Percentiles rank a stretch among this genome's conserved stretches.
These are phyloP conservation scores for Corvus moneduloides DNA, from an alignment of 2,113 vertebrate genomes.

Conservation along the genomic window DNA sequence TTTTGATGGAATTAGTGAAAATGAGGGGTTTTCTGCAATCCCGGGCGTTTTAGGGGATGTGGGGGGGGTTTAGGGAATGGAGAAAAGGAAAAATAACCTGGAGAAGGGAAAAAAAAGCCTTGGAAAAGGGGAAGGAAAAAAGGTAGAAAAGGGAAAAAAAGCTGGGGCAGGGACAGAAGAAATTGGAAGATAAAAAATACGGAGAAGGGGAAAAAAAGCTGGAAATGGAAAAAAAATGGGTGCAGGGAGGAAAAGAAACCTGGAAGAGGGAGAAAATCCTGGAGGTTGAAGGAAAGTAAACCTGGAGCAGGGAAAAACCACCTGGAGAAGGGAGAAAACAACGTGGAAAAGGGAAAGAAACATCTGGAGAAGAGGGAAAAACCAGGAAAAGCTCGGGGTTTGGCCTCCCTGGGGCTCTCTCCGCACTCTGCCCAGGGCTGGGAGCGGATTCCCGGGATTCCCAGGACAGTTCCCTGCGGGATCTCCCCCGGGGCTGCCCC, in stretches of 20 bases:
- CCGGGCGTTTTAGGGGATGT: not conserved
- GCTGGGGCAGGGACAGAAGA: not conserved
- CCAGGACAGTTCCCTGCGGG: not conserved
- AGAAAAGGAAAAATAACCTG: not conserved
- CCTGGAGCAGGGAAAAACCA: not conserved
- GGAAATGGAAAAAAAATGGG: not conserved
- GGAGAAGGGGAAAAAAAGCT: too few species aligned
- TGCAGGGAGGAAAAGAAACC: too few species aligned
- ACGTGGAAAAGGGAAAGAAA: not conserved
- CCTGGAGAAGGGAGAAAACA: not conserved
- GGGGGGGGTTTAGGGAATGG: not conserved
- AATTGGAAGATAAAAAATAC: too few species aligned
- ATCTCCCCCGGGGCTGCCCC: not conserved
- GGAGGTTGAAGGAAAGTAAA: not conserved
- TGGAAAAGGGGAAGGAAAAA: not conserved
- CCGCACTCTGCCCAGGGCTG: not conserved
- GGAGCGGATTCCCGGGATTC: not conserved
- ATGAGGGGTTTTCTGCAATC: fast-evolving
- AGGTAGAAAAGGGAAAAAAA: not conserved
- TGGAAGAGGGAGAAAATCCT: not conserved
- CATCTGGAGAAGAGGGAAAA: not conserved
- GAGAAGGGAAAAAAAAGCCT: not conserved
- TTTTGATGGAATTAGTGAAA: fast-evolving
- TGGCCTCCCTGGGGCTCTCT: too few species aligned
- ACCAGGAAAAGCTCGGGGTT: fast-evolving